Evolutionary conservation across 2,797 vertebrate species (phyloP), one percentile per base, ranked within the genome.

Genomic region (Limnodromus scolopaceus): DNA sequence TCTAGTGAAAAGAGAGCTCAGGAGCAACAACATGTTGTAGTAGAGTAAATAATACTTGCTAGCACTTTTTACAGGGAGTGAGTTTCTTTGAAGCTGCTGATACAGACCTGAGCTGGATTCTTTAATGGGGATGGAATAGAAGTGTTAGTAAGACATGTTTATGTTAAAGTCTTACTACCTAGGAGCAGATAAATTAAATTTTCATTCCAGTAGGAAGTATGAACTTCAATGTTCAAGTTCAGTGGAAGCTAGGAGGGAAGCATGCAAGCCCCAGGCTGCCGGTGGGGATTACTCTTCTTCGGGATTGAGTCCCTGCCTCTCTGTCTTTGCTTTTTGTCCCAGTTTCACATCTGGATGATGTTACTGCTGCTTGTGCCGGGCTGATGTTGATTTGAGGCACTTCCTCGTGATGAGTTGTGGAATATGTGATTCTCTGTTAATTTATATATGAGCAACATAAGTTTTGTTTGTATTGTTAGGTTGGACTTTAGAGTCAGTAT

Each of bases 1-100:
- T 95, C 95, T 95, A 94, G 95, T 75, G 71, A 96, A 96, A 92
- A 90, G 91, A 92, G 89, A 96, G 34, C 82, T 95, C 53, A 41
- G 92, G 83, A 96, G 95, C 87, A 95, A 93, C 91, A 96, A 92
- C 84, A 94, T 95, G 74, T 80, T 95, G 87, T 25, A 80, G 80
- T 24, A 72, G 75, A 91, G 94, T 95, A 96, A 96, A 95, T 92
- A 95, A 87, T 95, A 55, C 48, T 86, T 83, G 45, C 75, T 87
- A 54, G 28, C 24, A 51, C 60, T 89, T 94, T 80, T 78, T 89
- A 19, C 32, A 12, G 64, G n/a, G 63, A 75, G 15, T 13, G 38
- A 72, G 18, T 69, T 49, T 41, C 51, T 41, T 63, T 70, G 63
- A 57, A 76, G 34, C 41, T 68, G 36, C 46, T 49, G 61, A 30